phyloP scores from a whole-genome alignment of 1,140 invertebrate genomes.

The Goniozus legneri region DNA sequence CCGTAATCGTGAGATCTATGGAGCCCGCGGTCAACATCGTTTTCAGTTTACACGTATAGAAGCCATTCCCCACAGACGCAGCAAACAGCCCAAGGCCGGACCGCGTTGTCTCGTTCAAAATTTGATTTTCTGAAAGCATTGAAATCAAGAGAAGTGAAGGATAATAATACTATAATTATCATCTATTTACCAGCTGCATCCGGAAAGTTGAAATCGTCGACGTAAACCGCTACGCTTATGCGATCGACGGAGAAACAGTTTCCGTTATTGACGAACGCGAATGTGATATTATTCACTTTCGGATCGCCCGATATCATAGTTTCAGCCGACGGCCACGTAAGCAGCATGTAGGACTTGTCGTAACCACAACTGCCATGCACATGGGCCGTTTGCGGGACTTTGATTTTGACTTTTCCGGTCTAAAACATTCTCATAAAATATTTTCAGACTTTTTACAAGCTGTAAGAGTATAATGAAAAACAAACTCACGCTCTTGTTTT shows the following conservation, averaged over 20 bases:
- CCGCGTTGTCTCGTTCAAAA: constrained; percentile 5
- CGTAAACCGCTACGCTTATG: neutral
- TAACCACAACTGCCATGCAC: too few species aligned
- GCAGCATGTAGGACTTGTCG: too few species aligned
- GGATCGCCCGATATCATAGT: too few species aligned
- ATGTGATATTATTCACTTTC: constrained; percentile 7
- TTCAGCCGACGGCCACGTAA: too few species aligned
- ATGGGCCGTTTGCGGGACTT: neutral
- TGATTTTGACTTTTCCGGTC: too few species aligned
- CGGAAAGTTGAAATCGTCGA: constrained; percentile 12
- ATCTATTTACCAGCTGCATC: constrained; percentile 13
- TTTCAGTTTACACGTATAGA: constrained; percentile 14
- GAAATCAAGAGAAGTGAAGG: too few species aligned
- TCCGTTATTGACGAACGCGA: constrained; percentile 15
- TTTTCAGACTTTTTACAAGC: too few species aligned
- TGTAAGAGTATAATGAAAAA: too few species aligned
- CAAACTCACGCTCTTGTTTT: too few species aligned
- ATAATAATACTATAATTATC: too few species aligned
- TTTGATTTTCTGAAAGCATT: neutral
- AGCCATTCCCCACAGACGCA: neutral
- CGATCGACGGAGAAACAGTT: constrained; percentile 7
- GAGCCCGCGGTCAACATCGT: neutral
- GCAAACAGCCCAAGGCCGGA: constrained; percentile 14
- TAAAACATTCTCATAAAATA: too few species aligned
- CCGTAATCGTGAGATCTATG: neutral